Evolutionary conservation across 2,797 vertebrate species (phyloP).

Genomic region (Sebastes steindachneri): DNA sequence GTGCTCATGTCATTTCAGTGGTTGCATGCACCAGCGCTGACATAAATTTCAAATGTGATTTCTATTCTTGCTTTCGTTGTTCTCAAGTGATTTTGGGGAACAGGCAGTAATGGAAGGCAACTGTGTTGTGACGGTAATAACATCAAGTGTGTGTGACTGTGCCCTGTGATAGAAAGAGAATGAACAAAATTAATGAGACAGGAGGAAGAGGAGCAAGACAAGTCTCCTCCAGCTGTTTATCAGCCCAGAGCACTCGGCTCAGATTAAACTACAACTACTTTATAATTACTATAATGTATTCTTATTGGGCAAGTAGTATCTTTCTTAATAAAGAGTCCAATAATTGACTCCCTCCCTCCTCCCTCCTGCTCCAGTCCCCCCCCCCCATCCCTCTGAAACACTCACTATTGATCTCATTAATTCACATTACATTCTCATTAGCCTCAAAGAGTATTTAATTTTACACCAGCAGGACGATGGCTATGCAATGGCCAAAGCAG

Average conservation of each 20-base stretch:
- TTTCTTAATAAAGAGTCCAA: conserved; percentile 44
- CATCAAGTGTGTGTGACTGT: background rate
- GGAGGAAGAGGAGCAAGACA: conserved; percentile 1
- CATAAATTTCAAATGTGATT: background rate
- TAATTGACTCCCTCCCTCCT: conserved; percentile 42
- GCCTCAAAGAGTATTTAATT: conserved; percentile 45
- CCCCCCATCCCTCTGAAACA: background rate
- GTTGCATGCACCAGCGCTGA: background rate
- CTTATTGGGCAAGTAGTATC: conserved; percentile 38
- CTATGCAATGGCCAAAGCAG: background rate
- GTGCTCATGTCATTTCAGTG: background rate
- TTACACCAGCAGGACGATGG: conserved; percentile 25
- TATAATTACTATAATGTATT: conserved; percentile 60
- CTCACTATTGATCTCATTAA: conserved; percentile 62
- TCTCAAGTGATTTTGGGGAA: conserved; percentile 6
- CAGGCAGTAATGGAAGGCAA: conserved; percentile 1
- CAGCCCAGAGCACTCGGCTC: conserved; percentile 50
- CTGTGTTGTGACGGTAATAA: conserved; percentile 11
- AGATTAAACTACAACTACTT: conserved; percentile 57
- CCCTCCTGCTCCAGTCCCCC: background rate
- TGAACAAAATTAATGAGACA: conserved; percentile 31
- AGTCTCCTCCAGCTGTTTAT: conserved; percentile 51
- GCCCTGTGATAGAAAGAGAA: background rate
- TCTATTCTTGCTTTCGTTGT: conserved; percentile 1
- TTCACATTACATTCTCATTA: conserved; percentile 68